Percentiles rank a stretch among this genome's conserved stretches.
Conservation (phyloP, 2,888 invertebrate genomes). For the Eupithecia exiguata region DNA sequence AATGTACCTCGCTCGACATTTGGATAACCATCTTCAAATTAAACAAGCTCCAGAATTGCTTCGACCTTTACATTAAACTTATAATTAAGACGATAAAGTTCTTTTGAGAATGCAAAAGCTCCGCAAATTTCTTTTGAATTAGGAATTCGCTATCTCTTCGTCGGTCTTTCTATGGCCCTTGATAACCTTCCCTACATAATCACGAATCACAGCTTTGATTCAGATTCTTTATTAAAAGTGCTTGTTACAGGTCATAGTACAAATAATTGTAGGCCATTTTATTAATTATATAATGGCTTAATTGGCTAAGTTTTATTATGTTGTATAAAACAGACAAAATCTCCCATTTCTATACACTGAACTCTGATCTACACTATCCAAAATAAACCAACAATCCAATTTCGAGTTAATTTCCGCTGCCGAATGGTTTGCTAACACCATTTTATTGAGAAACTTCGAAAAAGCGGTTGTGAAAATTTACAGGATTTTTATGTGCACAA, state of each 20-base stretch:
- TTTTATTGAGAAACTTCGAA: conserved; percentile 25
- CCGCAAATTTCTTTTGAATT: neutral
- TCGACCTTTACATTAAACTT: neutral
- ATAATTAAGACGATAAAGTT: conserved; percentile 4
- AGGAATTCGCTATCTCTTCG: neutral
- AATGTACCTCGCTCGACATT: conserved; percentile 14
- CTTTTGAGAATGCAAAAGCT: neutral
- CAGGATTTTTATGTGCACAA: conserved; percentile 16
- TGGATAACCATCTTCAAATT: conserved; percentile 21
- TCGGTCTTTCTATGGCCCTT: neutral
- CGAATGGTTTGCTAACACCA: conserved; percentile 9
- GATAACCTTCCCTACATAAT: neutral
- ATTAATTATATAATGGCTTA: neutral
- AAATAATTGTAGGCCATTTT: neutral
- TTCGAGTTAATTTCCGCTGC: conserved; percentile 20
- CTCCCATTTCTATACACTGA: neutral
- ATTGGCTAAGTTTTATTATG: neutral
- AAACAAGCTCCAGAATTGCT: neutral
- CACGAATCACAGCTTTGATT: neutral
- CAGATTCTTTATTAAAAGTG: too few relatives aligned
- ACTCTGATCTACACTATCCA: neutral
- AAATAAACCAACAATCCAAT: conserved; percentile 12
- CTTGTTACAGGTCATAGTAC: too few relatives aligned
- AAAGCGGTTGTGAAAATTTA: conserved; percentile 16
- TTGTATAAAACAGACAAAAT: neutral